Evolutionary conservation across 2,113 vertebrate genomes (phyloP).

Genomic region (Esox niger): DNA sequence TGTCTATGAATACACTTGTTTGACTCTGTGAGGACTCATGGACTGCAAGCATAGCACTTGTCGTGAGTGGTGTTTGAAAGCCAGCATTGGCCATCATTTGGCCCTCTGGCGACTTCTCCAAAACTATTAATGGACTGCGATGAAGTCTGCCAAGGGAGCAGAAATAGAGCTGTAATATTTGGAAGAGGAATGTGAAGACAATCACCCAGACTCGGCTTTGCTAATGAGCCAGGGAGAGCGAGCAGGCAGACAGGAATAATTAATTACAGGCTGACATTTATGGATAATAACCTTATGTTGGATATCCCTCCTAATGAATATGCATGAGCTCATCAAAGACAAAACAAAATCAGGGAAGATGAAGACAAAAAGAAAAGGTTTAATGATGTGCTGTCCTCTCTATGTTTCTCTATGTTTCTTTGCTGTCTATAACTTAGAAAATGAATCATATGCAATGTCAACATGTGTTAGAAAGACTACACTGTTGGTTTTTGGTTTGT

Average conservation of each 20-base stretch:
- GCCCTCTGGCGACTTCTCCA: constrained; percentile 45
- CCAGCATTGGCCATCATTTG: constrained; percentile 40
- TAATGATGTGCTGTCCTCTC: too few species aligned
- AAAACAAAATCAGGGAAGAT: constrained; percentile 54
- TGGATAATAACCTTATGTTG: constrained; percentile 79
- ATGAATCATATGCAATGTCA: too few species aligned
- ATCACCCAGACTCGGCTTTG: constrained; percentile 67
- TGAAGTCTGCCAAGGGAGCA: constrained; percentile 57
- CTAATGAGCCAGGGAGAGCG: constrained; percentile 73
- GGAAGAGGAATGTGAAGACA: constrained; percentile 72
- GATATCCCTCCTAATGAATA: constrained; percentile 71
- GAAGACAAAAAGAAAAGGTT: too few species aligned
- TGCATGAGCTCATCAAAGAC: constrained; percentile 60
- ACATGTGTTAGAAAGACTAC: constrained; percentile 46
- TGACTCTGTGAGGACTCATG: not conserved
- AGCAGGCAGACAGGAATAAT: constrained; percentile 73
- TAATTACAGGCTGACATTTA: constrained; percentile 79
- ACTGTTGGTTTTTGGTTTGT: too few species aligned
- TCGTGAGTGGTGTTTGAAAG: constrained; percentile 26
- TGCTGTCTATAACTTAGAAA: too few species aligned
- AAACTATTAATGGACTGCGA: constrained; percentile 32
- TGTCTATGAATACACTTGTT: constrained; percentile 3
- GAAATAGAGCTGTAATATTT: constrained; percentile 69
- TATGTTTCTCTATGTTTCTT: too few species aligned
- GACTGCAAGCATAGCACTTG: too few species aligned